Percentiles rank a stretch among this genome's conserved stretches.
Conservation (phyloP, 2,888 invertebrate genomes). For the Hemicrepidius hirtus region DNA sequence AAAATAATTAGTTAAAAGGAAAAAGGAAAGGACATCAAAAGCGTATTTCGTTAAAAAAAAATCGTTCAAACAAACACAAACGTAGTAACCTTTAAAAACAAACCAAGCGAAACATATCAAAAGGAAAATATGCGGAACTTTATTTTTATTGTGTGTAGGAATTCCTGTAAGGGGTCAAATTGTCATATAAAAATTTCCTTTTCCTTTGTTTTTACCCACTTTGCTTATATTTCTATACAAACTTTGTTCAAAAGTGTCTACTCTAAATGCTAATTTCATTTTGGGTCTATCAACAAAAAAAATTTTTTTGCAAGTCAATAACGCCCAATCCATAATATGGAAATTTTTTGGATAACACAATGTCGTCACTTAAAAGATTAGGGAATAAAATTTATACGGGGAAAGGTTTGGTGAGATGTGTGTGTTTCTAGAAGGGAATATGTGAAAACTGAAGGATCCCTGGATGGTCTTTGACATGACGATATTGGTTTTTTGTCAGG, state of each 20-base stretch:
- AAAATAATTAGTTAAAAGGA: neutral
- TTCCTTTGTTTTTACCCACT: neutral
- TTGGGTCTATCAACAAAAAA: neutral
- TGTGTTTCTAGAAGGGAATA: neutral
- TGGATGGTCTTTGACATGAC: constrained; percentile 12
- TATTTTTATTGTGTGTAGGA: constrained; percentile 5
- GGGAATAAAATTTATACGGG: no score
- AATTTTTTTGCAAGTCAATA: neutral
- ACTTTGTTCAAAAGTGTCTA: neutral
- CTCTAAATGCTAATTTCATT: constrained; percentile 22
- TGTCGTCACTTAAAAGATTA: neutral
- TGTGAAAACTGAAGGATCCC: neutral
- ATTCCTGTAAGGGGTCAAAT: neutral
- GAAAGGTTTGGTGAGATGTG: neutral
- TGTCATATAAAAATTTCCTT: constrained; percentile 2
- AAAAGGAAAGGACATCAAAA: constrained; percentile 5
- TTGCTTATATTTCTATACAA: neutral
- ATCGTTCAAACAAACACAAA: neutral
- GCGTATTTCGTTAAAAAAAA: neutral
- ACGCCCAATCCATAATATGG: neutral
- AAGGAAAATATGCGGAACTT: neutral
- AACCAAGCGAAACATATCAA: neutral
- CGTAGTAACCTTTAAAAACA: constrained; percentile 5
- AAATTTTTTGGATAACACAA: neutral
- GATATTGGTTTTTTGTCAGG: constrained; percentile 17